These are phyloP conservation scores for Oenanthe oenanthe DNA, from an alignment of 2,113 vertebrate species.

Conservation along the genomic window DNA sequence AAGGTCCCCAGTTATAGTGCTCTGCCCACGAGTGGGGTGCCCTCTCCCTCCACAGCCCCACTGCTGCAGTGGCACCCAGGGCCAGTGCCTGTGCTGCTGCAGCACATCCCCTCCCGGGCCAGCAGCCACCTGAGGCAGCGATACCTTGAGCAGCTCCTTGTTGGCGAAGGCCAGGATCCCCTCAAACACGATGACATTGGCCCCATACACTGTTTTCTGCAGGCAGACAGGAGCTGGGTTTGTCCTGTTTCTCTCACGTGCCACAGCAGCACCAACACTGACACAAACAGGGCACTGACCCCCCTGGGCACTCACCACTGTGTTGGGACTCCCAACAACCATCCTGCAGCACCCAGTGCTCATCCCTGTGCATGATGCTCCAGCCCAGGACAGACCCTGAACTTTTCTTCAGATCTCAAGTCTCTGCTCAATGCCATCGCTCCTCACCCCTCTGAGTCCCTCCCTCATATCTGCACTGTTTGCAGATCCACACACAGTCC, in stretches of 20 bases:
- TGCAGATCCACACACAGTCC: accelerated
- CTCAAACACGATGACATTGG: constrained; percentile 90
- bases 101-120: accelerated
- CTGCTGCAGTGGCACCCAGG: background rate
- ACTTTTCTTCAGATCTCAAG: background rate
- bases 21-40: accelerated
- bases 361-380: accelerated
- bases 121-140: background rate
- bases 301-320: accelerated
- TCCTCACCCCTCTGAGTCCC: accelerated
- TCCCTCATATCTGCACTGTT: accelerated
- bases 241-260: accelerated
- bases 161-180: constrained; percentile 91
- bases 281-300: background rate
- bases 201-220: constrained; percentile 90
- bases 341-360: accelerated
- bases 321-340: accelerated
- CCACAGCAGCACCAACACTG: accelerated
- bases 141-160: constrained; percentile 91
- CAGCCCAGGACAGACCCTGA: background rate
- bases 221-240: background rate
- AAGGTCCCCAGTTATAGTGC: accelerated
- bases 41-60: background rate
- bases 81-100: background rate
- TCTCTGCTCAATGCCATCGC: background rate